These are phyloP conservation scores for Harpalus rubripes DNA, from an alignment of 2,888 invertebrate genomes.

Conservation along the genomic window DNA sequence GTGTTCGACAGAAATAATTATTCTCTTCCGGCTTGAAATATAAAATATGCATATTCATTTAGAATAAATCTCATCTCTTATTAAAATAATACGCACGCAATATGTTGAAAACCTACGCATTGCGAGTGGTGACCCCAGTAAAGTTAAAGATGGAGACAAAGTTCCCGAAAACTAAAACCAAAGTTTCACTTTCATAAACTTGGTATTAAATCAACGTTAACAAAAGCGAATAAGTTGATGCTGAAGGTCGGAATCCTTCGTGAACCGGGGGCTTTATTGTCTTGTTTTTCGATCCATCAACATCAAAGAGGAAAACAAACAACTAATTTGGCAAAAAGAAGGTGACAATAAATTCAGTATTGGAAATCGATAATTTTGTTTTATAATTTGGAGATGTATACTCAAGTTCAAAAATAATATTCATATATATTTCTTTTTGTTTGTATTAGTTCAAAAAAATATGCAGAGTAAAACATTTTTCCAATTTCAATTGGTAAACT, in stretches of 20 bases:
- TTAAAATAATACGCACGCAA: neutral
- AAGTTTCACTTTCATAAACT: constrained; percentile 27
- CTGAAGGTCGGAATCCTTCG: constrained; percentile 14
- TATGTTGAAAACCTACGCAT: neutral
- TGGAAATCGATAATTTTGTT: neutral
- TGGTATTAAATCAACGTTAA: constrained; percentile 32
- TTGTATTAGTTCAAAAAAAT: too few relatives aligned
- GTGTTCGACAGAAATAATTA: neutral
- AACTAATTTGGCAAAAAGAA: constrained; percentile 17
- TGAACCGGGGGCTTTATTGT: constrained; percentile 2
- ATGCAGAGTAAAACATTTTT: too few relatives aligned
- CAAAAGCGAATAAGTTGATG: constrained; percentile 12
- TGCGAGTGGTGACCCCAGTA: neutral
- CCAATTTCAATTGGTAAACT: too few relatives aligned
- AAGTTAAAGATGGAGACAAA: constrained; percentile 7
- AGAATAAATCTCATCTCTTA: neutral
- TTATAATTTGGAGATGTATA: neutral
- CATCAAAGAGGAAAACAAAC: constrained; percentile 32
- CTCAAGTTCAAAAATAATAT: neutral
- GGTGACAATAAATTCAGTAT: constrained; percentile 8
- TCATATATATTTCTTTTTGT: too few relatives aligned
- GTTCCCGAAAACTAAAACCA: constrained; percentile 24
- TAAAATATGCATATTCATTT: constrained; percentile 1
- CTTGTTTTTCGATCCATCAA: constrained; percentile 41
- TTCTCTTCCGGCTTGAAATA: neutral